These are phyloP conservation scores for Harpagifer antarcticus DNA, from an alignment of 2,797 vertebrate species.

Conservation along the genomic window DNA sequence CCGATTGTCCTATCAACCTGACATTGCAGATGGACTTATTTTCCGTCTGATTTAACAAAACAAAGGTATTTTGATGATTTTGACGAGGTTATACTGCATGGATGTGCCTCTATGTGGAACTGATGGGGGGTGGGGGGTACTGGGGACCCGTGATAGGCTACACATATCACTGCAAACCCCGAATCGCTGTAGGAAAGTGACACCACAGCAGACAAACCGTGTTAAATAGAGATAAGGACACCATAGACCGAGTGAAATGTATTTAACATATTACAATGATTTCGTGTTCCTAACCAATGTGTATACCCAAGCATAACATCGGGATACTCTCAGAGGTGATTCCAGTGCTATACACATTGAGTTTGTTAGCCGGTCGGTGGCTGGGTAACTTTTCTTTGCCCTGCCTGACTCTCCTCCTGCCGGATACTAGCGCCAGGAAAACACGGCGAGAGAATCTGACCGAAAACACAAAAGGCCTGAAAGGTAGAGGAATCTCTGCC, in stretches of 20 bases:
- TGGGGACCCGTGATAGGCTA: background rate
- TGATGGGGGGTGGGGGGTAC: background rate
- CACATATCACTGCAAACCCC: background rate
- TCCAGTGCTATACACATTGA: background rate
- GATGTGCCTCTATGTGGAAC: background rate
- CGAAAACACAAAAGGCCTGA: conserved; percentile 64
- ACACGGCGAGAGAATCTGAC: conserved; percentile 70
- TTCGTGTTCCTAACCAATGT: background rate
- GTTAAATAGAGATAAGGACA: conserved; percentile 2
- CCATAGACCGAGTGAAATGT: background rate
- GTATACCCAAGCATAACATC: background rate
- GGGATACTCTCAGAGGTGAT: background rate
- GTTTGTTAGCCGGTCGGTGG: conserved; percentile 31
- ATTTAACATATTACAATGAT: background rate
- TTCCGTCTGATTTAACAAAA: conserved; percentile 7
- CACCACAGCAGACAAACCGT: background rate
- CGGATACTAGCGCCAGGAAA: conserved; percentile 78
- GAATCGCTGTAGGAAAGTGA: background rate
- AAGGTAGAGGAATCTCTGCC: conserved; percentile 46
- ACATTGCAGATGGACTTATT: conserved; percentile 67
- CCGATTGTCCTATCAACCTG: conserved; percentile 42
- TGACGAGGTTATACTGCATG: background rate
- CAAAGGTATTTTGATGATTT: background rate
- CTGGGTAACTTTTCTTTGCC: conserved; percentile 71
- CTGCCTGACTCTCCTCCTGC: conserved; percentile 62